Evolutionary conservation across 2,888 invertebrate species (phyloP).

Genomic region (Drosophila ezoana): DNA sequence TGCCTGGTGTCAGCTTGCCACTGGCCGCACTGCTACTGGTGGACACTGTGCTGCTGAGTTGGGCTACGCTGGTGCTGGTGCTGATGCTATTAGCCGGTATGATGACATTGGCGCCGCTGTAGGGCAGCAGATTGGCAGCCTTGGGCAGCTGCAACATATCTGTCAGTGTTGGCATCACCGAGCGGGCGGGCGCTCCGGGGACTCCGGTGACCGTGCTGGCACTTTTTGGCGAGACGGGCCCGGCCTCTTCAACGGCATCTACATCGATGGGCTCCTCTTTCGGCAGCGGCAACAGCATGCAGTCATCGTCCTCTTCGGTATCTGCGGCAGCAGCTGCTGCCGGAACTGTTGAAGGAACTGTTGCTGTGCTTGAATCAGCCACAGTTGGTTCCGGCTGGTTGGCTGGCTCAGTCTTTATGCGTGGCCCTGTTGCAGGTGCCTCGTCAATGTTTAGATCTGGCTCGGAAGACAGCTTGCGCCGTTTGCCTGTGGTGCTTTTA

Average conservation of each 20-base stretch:
- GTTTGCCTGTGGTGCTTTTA: constrained; percentile 33
- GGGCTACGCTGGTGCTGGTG: constrained; percentile 46
- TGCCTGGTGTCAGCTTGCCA: constrained; percentile 62
- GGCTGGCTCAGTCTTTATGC: constrained; percentile 67
- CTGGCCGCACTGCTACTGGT: constrained; percentile 40
- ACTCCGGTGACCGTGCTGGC: neutral
- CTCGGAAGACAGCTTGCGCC: constrained; percentile 55
- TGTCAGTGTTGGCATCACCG: constrained; percentile 63
- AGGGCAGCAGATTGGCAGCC: constrained; percentile 49
- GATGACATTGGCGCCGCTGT: constrained; percentile 53
- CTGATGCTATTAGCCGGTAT: constrained; percentile 54
- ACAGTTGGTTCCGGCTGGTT: constrained; percentile 32
- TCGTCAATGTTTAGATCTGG: constrained; percentile 56
- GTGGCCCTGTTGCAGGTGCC: constrained; percentile 19
- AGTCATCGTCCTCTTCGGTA: constrained; percentile 61
- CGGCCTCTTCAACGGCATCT: constrained; percentile 74
- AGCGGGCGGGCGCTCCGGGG: constrained; percentile 15
- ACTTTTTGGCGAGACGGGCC: neutral
- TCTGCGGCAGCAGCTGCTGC: constrained; percentile 26
- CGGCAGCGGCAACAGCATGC: constrained; percentile 68
- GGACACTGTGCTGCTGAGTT: constrained; percentile 42
- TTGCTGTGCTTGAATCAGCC: neutral
- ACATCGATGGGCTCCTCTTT: constrained; percentile 85
- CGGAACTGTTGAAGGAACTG: neutral
- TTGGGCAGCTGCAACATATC: constrained; percentile 78